Percentiles rank a stretch among this genome's conserved stretches.
Evolutionary conservation across 2,797 vertebrate species (phyloP).

Genomic region (Gambusia yucatana): DNA sequence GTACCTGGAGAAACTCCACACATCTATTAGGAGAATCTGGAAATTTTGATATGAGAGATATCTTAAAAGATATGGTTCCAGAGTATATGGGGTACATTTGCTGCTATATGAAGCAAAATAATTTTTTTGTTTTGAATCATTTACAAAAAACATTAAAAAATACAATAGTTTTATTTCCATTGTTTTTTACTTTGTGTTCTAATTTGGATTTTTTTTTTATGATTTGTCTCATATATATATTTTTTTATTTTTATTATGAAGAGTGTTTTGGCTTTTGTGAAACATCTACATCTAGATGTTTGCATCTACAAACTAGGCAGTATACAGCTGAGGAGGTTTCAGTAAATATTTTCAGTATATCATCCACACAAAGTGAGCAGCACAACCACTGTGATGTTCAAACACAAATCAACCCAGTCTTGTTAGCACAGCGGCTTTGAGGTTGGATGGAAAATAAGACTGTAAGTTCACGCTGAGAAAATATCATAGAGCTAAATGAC

Average conservation of each 20-base stretch:
- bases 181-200: not conserved
- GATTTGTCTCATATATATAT: not conserved
- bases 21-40: not conserved
- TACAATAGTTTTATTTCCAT: not conserved
- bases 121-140: not conserved
- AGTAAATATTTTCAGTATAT: constrained; percentile 24
- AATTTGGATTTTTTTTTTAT: not conserved
- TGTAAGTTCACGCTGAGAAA: constrained; percentile 59
- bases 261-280: not conserved
- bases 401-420: constrained; percentile 58
- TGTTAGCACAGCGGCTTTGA: constrained; percentile 52
- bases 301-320: not conserved
- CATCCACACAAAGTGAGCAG: constrained; percentile 41
- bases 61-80: not conserved
- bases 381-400: constrained; percentile 43
- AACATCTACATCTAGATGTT: not conserved
- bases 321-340: constrained; percentile 13
- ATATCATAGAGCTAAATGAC: constrained; percentile 70
- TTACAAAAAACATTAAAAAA: not conserved
- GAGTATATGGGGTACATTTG: not conserved
- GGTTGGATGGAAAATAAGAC: constrained; percentile 31
- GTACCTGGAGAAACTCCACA: not conserved
- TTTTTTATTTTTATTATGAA: not conserved
- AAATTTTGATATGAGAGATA: not conserved
- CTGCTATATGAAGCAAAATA: not conserved